phyloP scores from a whole-genome alignment of 2,797 vertebrate genomes.

The Chelon auratus region DNA sequence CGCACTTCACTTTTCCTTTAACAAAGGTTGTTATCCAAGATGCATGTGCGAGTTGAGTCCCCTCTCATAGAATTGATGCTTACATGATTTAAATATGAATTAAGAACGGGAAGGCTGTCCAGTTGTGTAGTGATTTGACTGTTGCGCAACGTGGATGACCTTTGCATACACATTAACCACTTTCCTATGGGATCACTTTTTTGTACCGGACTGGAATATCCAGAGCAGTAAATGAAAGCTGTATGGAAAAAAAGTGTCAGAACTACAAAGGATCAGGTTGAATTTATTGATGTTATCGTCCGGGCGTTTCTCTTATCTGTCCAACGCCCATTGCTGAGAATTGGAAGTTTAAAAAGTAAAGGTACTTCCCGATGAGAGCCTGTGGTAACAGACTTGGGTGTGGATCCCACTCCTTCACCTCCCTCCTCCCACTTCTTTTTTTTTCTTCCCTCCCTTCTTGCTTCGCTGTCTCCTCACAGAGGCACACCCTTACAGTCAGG shows the following conservation, averaged over 20 bases:
- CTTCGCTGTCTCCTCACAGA: constrained; percentile 69
- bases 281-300: not conserved
- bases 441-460: constrained; percentile 53
- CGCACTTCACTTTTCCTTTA: constrained; percentile 70
- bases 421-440: constrained; percentile 63
- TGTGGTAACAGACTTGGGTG: constrained; percentile 74
- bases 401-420: constrained; percentile 71
- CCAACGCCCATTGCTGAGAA: not conserved
- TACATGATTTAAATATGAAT: too few species aligned
- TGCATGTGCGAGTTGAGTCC: not conserved
- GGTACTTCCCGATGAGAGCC: constrained; percentile 46
- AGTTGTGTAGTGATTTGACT: constrained; percentile 23
- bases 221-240: not conserved
- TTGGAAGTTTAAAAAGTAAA: constrained; percentile 51
- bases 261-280: not conserved
- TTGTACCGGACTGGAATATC: not conserved
- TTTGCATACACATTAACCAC: constrained; percentile 6
- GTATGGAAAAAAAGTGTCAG: accelerated
- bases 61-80: not conserved
- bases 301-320: constrained; percentile 31
- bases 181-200: constrained; percentile 6
- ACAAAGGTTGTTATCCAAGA: constrained; percentile 26
- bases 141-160: constrained; percentile 55
- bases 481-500: constrained; percentile 74
- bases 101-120: not conserved